Base-by-base conservation (phyloP, 2,888 invertebrate genomes). In the Rhagonycha lutea region DNA sequence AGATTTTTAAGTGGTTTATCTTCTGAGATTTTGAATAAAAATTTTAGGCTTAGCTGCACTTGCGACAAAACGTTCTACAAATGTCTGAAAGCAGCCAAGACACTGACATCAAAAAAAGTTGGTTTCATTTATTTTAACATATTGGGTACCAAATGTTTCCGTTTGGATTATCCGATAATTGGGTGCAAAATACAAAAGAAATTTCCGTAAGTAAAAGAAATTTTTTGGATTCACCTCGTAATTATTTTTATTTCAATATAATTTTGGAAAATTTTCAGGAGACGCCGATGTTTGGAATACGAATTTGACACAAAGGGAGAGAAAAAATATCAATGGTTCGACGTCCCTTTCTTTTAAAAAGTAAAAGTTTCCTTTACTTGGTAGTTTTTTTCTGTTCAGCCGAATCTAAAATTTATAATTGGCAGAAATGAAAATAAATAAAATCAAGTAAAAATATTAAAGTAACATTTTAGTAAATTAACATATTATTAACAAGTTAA, bases 121-220 rank as follows among this genome's bases (percentile, higher is more conserved):
- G 92, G 92, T 4, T 82, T 85, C 0, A 83, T 91, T 47, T 92
- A 92, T 83, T 92, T 92, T 85, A 89, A 91, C 71, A 86, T 86
- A 0, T 82, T 92, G 28, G 88, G 89, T 23, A 92, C 92, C 0
- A 85, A 91, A 82, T 93, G 93, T 86, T 93, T 89, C 83, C 89
- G 89, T 75, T 80, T 89, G 26, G 92, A 92, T 78, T 90, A 90
- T 82, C 92, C 91, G 0, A 87, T 90, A 26, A 84, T 84, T 0
- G 87, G 86, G 2, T 93, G 93, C 83, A 84, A 84, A 32, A 88
- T 85, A 80, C 87, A 86, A 78, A 82, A 79, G 5, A 82, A 82
- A 60, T 81, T 85, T 71, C 86, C 85, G 91, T 84, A 89, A 89
- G 92, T 92, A 84, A 86, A 89, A 85, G 12, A 12, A 90, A 90